Conservation (phyloP, 2,113 vertebrate genomes). For the Myrmecobius fasciatus region DNA sequence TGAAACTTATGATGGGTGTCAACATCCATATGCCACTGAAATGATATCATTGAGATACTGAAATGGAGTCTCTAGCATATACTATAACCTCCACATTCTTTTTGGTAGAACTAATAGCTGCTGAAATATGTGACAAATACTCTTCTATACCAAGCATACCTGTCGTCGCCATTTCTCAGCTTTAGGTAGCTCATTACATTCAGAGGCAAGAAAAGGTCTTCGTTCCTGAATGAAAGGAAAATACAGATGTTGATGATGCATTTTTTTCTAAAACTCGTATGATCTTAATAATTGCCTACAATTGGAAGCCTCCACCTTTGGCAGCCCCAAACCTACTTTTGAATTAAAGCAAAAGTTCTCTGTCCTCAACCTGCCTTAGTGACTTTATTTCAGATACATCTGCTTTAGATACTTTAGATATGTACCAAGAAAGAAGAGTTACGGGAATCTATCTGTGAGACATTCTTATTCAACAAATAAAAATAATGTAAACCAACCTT, state of each 20-base stretch:
- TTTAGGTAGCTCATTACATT: conserved; percentile 96
- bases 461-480: not conserved
- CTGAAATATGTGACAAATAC: not conserved
- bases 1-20: not conserved
- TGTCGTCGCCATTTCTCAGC: conserved; percentile 98
- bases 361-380: not conserved
- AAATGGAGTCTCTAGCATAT: not conserved
- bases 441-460: not conserved
- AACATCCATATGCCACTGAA: not conserved
- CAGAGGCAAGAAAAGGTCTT: conserved; percentile 96
- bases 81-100: not conserved
- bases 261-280: not conserved
- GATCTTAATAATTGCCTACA: not conserved
- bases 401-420: not conserved
- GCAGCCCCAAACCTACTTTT: not conserved
- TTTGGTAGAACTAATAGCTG: not conserved
- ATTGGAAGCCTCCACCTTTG: not conserved
- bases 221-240: conserved; percentile 87
- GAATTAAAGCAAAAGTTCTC: not conserved
- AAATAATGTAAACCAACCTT: conserved; percentile 86
- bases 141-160: conserved; percentile 78
- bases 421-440: not conserved
- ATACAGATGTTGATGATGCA: not conserved
- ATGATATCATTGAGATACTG: not conserved
- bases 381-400: not conserved